Evolutionary conservation across 2,113 vertebrate genomes (phyloP).

Genomic region (Dromaius novaehollandiae): DNA sequence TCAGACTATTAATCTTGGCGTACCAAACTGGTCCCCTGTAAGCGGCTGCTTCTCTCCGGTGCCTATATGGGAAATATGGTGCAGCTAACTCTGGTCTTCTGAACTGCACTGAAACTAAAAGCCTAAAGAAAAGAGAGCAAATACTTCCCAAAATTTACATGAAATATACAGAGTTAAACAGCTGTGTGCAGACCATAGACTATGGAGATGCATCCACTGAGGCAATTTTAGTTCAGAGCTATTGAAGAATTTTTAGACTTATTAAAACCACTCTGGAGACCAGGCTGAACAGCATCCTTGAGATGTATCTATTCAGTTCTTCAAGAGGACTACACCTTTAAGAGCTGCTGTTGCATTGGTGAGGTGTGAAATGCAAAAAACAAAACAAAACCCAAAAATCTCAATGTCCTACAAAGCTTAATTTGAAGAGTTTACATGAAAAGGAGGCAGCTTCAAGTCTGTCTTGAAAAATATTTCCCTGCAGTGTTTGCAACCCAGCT

Average conservation of each 20-base stretch:
- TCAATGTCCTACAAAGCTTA: background rate
- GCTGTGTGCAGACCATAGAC: background rate
- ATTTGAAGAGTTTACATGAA: background rate
- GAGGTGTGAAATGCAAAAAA: background rate
- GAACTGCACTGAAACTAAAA: background rate
- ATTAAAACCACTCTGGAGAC: background rate
- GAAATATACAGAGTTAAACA: background rate
- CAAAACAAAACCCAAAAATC: background rate
- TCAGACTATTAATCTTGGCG: background rate
- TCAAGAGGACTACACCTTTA: background rate
- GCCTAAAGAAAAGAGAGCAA: background rate
- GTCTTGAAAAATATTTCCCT: background rate
- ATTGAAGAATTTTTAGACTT: background rate
- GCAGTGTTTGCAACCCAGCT: background rate
- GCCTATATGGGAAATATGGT: background rate
- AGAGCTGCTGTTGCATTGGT: background rate
- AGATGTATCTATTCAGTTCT: background rate
- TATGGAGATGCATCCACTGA: background rate
- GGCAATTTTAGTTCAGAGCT: background rate
- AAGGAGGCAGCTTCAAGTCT: background rate
- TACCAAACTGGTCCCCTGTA: background rate
- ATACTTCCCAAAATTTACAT: background rate
- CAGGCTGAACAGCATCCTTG: background rate
- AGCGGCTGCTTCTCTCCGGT: background rate
- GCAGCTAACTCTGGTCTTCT: background rate